phyloP scores from a whole-genome alignment of 1,140 invertebrate species.

The Pogonus chalceus region DNA sequence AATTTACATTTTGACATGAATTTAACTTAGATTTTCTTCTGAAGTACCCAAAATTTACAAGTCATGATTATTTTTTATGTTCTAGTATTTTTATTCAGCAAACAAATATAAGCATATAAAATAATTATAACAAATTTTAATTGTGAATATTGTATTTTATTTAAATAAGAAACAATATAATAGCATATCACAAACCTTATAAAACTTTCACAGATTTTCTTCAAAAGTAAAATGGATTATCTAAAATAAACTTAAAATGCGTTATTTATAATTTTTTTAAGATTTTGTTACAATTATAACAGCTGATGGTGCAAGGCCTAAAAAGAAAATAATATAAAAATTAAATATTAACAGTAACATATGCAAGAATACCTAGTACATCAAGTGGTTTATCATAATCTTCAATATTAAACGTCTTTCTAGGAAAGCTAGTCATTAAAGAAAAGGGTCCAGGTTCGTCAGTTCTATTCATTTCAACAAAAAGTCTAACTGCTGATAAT shows the following conservation, averaged over 20 bases:
- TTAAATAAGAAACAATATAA: too few relatives aligned
- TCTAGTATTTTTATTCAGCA: too few relatives aligned
- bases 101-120: too few relatives aligned
- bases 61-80: too few relatives aligned
- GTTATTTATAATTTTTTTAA: conserved; percentile 20
- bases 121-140: too few relatives aligned
- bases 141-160: background rate
- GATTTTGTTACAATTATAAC: conserved; percentile 62
- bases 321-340: conserved; percentile 27
- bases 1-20: too few relatives aligned
- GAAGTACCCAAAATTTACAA: too few relatives aligned
- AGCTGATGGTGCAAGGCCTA: conserved; percentile 69
- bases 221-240: background rate
- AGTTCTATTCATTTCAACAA: conserved; percentile 65
- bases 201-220: background rate
- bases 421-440: conserved; percentile 80
- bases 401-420: conserved; percentile 71
- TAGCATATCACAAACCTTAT: background rate
- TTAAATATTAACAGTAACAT: conserved; percentile 1
- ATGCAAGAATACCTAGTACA: conserved; percentile 51
- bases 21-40: too few relatives aligned
- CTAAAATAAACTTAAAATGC: background rate
- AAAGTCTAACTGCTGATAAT: conserved; percentile 78
- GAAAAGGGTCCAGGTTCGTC: conserved; percentile 55
- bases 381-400: conserved; percentile 81